A percentile compares a stretch with the other conserved stretches of the same genome.
These are phyloP conservation scores for Chironomus tentans DNA, from an alignment of 2,888 invertebrate genomes.

Conservation along the genomic window DNA sequence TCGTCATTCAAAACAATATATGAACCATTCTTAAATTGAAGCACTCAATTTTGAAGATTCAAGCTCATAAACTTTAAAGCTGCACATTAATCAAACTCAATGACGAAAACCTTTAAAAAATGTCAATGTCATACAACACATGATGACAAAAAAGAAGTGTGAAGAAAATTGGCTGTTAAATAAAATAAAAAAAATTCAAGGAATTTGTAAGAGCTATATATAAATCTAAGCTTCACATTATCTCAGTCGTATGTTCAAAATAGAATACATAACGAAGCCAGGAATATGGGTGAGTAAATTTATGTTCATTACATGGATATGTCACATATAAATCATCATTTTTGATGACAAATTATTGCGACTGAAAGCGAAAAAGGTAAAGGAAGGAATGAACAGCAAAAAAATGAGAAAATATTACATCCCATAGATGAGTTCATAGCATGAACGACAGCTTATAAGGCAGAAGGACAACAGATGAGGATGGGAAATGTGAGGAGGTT, in stretches of 20 bases:
- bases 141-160: no score
- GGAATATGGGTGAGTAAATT: background rate
- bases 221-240: no score
- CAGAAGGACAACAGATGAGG: background rate
- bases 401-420: conserved; percentile 8
- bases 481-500: background rate
- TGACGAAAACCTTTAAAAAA: no score
- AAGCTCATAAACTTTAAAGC: no score
- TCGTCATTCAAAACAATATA: no score
- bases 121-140: no score
- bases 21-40: no score
- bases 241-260: background rate
- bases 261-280: background rate
- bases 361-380: background rate
- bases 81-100: no score
- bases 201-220: no score
- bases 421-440: background rate
- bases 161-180: no score
- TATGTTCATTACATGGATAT: conserved; percentile 12
- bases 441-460: background rate
- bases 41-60: no score
- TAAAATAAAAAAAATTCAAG: no score
- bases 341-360: conserved; percentile 19
- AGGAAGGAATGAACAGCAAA: background rate
- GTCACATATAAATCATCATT: conserved; percentile 21